These are phyloP conservation scores for Crioceris asparagi DNA, from an alignment of 2,888 invertebrate genomes.

Conservation along the genomic window DNA sequence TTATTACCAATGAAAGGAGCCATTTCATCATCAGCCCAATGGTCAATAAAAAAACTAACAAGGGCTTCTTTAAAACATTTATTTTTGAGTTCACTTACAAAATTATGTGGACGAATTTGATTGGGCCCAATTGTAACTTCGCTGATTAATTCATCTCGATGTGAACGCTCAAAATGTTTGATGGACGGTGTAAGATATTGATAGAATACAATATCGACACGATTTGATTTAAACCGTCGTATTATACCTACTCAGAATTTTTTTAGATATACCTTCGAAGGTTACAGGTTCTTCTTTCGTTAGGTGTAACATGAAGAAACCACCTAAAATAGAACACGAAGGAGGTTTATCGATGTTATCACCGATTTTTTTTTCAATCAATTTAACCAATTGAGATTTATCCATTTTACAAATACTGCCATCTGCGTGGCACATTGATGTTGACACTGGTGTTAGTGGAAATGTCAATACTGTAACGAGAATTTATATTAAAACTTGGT, in stretches of 20 bases:
- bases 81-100: constrained; percentile 2
- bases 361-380: constrained; percentile 7
- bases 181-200: constrained; percentile 15
- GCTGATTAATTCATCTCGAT: constrained; percentile 1
- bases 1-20: constrained; percentile 18
- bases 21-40: constrained; percentile 21
- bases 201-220: constrained; percentile 17
- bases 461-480: too few species aligned
- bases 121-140: constrained; percentile 2
- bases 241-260: constrained; percentile 12
- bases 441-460: constrained; percentile 17
- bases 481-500: too few species aligned
- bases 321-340: constrained; percentile 13
- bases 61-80: constrained; percentile 13
- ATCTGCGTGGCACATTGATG: constrained; percentile 13
- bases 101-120: constrained; percentile 2
- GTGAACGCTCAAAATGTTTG: constrained; percentile 17
- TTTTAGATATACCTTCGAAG: constrained; percentile 13
- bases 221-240: constrained; percentile 6
- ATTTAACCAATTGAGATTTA: constrained; percentile 8
- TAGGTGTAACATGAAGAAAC: constrained; percentile 15
- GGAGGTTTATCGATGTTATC: constrained; percentile 6
- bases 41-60: constrained; percentile 20
- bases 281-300: constrained; percentile 12
- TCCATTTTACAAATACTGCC: constrained; percentile 10